phyloP scores from a whole-genome alignment of 2,797 vertebrate species.

The Oceanodroma leucorhoa region DNA sequence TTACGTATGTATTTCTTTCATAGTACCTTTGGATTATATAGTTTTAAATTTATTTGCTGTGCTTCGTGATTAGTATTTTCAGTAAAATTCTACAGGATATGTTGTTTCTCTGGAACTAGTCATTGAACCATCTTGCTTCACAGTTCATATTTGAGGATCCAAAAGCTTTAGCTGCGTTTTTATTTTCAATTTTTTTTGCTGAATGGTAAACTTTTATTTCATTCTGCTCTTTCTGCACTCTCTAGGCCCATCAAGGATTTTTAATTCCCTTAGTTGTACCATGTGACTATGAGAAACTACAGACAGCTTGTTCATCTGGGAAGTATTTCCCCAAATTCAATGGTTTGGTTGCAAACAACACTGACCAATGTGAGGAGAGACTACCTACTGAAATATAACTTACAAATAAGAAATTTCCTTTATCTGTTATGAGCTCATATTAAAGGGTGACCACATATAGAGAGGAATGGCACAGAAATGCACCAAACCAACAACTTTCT shows the following conservation, averaged over 20 bases:
- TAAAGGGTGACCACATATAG: neutral
- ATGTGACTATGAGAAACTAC: neutral
- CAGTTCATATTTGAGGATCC: neutral
- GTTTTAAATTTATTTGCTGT: neutral
- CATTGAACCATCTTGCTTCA: neutral
- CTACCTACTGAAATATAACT: neutral
- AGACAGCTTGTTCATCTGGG: neutral
- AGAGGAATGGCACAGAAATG: neutral
- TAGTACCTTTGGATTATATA: neutral
- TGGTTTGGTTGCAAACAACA: neutral
- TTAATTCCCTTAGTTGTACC: neutral
- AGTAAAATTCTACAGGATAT: neutral
- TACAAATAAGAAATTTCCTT: neutral
- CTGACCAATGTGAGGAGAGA: neutral
- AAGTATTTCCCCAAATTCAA: neutral
- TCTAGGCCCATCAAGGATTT: neutral
- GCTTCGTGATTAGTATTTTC: neutral
- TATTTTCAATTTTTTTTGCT: neutral
- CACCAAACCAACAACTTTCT: neutral
- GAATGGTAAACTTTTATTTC: neutral
- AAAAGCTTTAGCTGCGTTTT: neutral
- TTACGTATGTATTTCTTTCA: neutral
- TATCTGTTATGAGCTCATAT: neutral
- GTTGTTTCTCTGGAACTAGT: neutral
- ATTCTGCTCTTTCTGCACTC: neutral